phyloP scores from a whole-genome alignment of 2,888 invertebrate species.

The Vesta saturnalis region DNA sequence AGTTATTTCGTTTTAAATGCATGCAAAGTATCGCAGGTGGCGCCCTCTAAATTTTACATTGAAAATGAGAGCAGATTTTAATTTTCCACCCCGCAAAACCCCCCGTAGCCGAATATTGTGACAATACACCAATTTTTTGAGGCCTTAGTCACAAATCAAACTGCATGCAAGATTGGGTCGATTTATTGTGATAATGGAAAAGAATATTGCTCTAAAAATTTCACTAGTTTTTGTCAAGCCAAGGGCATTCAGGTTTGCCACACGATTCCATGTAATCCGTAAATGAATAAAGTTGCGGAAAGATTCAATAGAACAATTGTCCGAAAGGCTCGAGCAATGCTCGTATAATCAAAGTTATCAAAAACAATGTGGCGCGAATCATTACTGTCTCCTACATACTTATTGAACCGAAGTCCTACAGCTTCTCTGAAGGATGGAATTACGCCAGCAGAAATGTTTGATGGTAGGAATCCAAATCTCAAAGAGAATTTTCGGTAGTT shows the following conservation, averaged over 20 bases:
- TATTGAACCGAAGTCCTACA: not conserved
- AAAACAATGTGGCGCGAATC: not conserved
- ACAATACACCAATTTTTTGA: conserved; percentile 31
- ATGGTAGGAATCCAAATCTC: not conserved
- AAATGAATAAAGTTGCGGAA: conserved; percentile 33
- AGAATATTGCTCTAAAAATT: conserved; percentile 24
- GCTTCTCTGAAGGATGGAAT: not conserved
- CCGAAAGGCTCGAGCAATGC: not conserved
- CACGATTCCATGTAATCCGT: conserved; percentile 30
- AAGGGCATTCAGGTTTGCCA: conserved; percentile 27
- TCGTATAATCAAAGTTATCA: not conserved
- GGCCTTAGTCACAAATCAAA: conserved; percentile 19
- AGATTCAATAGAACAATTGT: not conserved
- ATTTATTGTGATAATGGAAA: conserved; percentile 33
- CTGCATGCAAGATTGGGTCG: conserved; percentile 17
- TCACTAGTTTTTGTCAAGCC: conserved; percentile 28
- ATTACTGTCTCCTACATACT: not conserved
- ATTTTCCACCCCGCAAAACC: too few species aligned
- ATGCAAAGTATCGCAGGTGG: too few species aligned
- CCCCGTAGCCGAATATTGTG: too few species aligned
- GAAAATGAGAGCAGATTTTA: too few species aligned
- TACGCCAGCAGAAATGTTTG: not conserved
- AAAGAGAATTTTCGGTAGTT: not conserved
- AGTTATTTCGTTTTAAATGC: too few species aligned
- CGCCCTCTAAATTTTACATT: too few species aligned